Evolutionary conservation across 1,140 invertebrate species (phyloP).

Genomic region (Drosophila ercepeae): DNA sequence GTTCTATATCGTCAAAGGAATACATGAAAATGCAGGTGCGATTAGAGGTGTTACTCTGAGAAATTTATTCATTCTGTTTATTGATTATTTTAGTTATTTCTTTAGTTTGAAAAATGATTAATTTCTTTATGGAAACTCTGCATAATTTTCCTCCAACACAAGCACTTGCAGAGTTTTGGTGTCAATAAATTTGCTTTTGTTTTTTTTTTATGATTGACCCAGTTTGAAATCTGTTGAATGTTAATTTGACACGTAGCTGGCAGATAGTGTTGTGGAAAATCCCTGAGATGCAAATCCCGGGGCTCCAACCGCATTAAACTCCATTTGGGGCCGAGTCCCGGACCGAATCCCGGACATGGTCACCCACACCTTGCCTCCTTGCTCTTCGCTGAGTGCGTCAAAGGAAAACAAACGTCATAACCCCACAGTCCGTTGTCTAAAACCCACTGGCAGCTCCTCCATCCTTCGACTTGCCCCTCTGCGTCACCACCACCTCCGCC

Average conservation of each 20-base stretch:
- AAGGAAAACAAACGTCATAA: constrained; percentile 74
- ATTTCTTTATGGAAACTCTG: too few relatives aligned
- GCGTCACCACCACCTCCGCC: not conserved
- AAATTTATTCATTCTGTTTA: too few relatives aligned
- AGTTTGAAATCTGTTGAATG: not conserved
- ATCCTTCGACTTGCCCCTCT: too few relatives aligned
- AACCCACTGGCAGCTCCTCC: not conserved
- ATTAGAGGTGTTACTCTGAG: not conserved
- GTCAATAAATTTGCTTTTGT: not conserved
- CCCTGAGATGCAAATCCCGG: not conserved
- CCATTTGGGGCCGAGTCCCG: constrained; percentile 16
- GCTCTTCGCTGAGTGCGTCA: constrained; percentile 71
- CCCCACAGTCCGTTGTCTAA: constrained; percentile 10
- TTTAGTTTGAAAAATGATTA: too few relatives aligned
- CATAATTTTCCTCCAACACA: too few relatives aligned
- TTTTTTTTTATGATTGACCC: not conserved
- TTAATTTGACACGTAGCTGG: not conserved
- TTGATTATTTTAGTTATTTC: too few relatives aligned
- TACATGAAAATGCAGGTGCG: not conserved
- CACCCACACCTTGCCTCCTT: too few relatives aligned
- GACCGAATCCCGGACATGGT: constrained; percentile 22
- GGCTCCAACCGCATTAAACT: not conserved
- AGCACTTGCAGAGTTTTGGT: too few relatives aligned
- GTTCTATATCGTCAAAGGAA: not conserved
- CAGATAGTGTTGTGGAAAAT: not conserved